phyloP scores from a whole-genome alignment of 2,797 vertebrate genomes.

The Odontamblyopus rebecca region DNA sequence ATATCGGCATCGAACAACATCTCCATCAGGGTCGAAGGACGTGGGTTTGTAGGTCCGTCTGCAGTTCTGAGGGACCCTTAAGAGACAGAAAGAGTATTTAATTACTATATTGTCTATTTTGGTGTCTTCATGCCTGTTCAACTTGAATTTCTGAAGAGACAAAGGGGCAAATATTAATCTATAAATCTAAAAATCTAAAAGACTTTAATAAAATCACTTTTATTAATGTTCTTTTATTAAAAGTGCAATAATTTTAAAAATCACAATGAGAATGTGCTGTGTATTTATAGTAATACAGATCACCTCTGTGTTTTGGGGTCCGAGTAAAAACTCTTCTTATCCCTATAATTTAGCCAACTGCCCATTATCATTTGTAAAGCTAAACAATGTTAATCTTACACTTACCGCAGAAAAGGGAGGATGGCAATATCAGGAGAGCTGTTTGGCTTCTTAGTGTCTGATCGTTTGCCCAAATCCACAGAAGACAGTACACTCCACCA shows the following conservation, averaged over 20 bases:
- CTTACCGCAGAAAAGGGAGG: conserved; percentile 58
- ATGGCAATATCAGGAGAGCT: conserved; percentile 47
- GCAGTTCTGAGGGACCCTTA: conserved; percentile 67
- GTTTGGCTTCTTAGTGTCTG: conserved; percentile 63
- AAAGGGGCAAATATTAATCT: too few relatives aligned
- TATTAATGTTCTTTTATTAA: not conserved
- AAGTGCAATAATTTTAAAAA: not conserved
- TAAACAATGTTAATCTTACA: not conserved
- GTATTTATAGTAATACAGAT: too few relatives aligned
- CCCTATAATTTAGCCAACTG: too few relatives aligned
- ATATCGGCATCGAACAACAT: conserved; percentile 59
- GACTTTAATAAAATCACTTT: not conserved
- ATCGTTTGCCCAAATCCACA: conserved; percentile 64
- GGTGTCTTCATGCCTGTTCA: too few relatives aligned
- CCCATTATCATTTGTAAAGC: not conserved
- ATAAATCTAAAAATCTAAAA: not conserved
- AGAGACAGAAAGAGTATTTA: not conserved
- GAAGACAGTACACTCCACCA: conserved; percentile 29
- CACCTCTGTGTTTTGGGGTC: not conserved
- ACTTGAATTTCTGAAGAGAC: too few relatives aligned
- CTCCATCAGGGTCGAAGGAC: conserved; percentile 61
- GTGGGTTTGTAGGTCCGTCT: conserved; percentile 45
- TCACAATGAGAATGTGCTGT: too few relatives aligned
- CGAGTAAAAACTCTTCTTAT: not conserved
- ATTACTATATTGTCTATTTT: not conserved